Base-by-base conservation (phyloP, 2,113 vertebrate genomes). In the Platichthys stellatus region DNA sequence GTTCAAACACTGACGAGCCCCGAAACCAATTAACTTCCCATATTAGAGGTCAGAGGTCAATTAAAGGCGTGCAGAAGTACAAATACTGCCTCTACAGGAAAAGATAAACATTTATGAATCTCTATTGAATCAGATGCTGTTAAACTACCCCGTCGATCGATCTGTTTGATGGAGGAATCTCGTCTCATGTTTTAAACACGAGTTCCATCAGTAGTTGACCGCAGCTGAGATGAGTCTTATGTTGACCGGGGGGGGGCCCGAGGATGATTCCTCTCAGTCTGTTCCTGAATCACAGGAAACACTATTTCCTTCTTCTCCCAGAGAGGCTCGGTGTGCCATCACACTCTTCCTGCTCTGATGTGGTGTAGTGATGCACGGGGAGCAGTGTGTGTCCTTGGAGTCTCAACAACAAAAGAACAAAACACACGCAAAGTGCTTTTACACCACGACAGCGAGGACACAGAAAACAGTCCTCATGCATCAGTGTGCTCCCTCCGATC, bases 391-490 rank as follows among this genome's bases (percentile, higher is more conserved):
- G 82, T 77, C 66, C 70, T 77, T 53, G 73, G 56, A 31, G 31
- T 1, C 31, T 31, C 31, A 60, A 17, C 23, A 24, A 49, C n/a
- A 15, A 31, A 13, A 5, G 54, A 81, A 58, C 78, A 76, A 47
- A 81, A 58, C 78, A 76, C 28, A 58, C 60, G 24, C n/a, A 5
- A 81, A 69, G 51, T 15, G 61, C 28, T 23, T 63, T 76, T n/a
- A 43, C 70, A 23, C n/a, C 51, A 26, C 4, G 60, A 69, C 65
- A 23, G 53, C 11, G n/a, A 68, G 74, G 70, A 51, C 51, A n/a
- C 57, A 65, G 49, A 66, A 63, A 81, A 63, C 8, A 28, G 35
- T 38, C 5, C 31, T 31, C 31, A 7, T 7, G 2, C 35, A 8
- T 0, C 17, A 0, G 43, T 49, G 43, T 10, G n/a, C 45, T 35